Conservation (phyloP, 1,140 invertebrate species). For the Drosophila erecta region DNA sequence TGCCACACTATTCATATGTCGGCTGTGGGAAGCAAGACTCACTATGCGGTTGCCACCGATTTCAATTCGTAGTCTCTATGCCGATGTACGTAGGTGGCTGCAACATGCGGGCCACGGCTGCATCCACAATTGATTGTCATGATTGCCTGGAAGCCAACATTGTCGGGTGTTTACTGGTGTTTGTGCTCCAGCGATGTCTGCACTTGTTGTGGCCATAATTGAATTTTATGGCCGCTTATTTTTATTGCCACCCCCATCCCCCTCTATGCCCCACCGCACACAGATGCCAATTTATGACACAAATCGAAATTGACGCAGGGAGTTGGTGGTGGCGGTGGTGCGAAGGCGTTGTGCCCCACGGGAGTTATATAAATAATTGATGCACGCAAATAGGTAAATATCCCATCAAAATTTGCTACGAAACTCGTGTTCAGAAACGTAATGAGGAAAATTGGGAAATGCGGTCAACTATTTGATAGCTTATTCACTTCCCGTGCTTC, state of each 20-base stretch:
- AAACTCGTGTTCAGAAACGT: conserved; percentile 24
- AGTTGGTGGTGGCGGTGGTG: neutral
- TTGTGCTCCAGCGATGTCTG: conserved; percentile 45
- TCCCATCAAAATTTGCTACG: conserved; percentile 55
- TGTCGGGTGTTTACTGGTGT: conserved; percentile 18
- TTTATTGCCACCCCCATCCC: conserved; percentile 53
- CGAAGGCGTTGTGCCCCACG: conserved; percentile 1
- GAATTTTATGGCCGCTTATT: conserved; percentile 82
- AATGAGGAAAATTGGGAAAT: conserved; percentile 45
- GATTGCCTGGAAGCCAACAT: conserved; percentile 54
- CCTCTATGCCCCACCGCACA: conserved; percentile 1
- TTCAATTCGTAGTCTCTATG: neutral
- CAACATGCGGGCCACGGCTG: conserved; percentile 28
- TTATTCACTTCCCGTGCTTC: conserved; percentile 23
- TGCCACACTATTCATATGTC: conserved; percentile 31
- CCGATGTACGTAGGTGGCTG: neutral
- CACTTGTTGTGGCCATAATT: conserved; percentile 81
- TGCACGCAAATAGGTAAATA: conserved; percentile 78
- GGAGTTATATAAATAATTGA: conserved; percentile 66
- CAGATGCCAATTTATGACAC: conserved; percentile 77
- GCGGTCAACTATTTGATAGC: conserved; percentile 32
- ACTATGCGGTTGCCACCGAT: conserved; percentile 25
- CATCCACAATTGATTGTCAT: conserved; percentile 79
- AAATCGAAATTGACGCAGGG: conserved; percentile 58
- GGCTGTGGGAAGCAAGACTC: conserved; percentile 34